Percentiles rank a stretch among this genome's conserved stretches.
These are phyloP conservation scores for Lycodopsis pacificus DNA, from an alignment of 2,797 vertebrate species.

Conservation along the genomic window DNA sequence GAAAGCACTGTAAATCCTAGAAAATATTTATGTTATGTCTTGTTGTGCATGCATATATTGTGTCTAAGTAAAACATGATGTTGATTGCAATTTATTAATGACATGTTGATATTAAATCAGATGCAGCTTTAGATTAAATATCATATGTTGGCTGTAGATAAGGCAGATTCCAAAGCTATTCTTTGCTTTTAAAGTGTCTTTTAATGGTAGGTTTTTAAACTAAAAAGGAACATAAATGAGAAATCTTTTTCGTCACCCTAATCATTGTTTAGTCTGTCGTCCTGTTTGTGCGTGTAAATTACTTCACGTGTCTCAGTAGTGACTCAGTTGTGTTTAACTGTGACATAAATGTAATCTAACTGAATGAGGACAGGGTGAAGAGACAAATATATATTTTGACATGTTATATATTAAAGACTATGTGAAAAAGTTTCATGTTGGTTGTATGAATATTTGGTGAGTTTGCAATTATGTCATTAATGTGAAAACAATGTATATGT, in stretches of 20 bases:
- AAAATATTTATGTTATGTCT: conserved; percentile 10
- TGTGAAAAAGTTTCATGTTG: conserved; percentile 16
- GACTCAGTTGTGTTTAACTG: conserved; percentile 4
- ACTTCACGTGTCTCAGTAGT: background rate
- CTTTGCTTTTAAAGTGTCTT: background rate
- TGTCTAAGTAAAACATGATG: conserved; percentile 8
- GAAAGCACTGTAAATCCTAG: conserved; percentile 40
- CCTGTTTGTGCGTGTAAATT: background rate
- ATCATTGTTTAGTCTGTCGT: background rate
- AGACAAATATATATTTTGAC: background rate
- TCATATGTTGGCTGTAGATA: background rate
- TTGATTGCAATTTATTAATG: conserved; percentile 1
- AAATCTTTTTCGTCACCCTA: background rate
- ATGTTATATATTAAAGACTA: conserved; percentile 19
- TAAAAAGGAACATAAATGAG: background rate
- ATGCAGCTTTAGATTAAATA: background rate
- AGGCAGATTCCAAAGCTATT: background rate
- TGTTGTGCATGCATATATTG: conserved; percentile 8
- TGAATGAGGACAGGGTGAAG: conserved; percentile 16
- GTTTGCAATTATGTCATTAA: background rate
- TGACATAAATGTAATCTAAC: conserved; percentile 18
- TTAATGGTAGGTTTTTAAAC: background rate
- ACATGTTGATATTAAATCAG: conserved; percentile 5
- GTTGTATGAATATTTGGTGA: conserved; percentile 14
- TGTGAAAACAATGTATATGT: background rate